Conservation (phyloP, 2,888 invertebrate species). For the Torymus texanus region DNA sequence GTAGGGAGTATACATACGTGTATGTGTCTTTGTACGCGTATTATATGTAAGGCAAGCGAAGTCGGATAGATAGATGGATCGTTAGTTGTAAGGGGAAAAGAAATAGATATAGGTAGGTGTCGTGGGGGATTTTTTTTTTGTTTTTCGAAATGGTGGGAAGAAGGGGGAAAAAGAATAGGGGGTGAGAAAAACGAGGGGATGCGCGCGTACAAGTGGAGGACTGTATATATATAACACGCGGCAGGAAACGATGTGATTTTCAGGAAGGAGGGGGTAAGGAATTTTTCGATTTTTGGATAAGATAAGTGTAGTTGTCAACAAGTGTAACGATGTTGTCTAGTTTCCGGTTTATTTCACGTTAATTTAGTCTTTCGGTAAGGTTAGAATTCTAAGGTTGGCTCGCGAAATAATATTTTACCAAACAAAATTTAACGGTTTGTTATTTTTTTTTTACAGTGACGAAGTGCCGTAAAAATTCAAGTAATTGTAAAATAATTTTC, state of each 20-base stretch:
- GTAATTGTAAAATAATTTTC: slow-evolving; percentile 20
- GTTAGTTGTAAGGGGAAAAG: not conserved
- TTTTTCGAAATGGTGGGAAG: not conserved
- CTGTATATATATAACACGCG: too few relatives aligned
- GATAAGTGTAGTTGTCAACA: too few relatives aligned
- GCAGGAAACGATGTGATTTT: slow-evolving; percentile 20
- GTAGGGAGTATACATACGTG: too few relatives aligned
- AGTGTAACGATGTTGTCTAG: too few relatives aligned
- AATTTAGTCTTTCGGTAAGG: too few relatives aligned
- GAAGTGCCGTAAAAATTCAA: slow-evolving; percentile 22
- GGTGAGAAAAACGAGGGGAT: not conserved
- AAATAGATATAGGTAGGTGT: not conserved
- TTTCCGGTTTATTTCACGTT: too few relatives aligned
- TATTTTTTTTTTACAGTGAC: not conserved
- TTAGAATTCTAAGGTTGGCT: too few relatives aligned
- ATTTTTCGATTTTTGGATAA: slow-evolving; percentile 1
- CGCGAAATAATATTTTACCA: too few relatives aligned
- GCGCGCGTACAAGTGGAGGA: slow-evolving; percentile 33
- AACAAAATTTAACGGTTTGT: too few relatives aligned
- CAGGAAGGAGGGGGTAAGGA: not conserved
- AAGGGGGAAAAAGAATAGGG: not conserved
- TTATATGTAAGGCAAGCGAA: too few relatives aligned
- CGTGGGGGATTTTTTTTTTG: not conserved
- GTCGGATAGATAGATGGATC: too few relatives aligned
- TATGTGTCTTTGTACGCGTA: too few relatives aligned